phyloP scores from a whole-genome alignment of 2,113 vertebrate genomes.

The Zapornia atra region DNA sequence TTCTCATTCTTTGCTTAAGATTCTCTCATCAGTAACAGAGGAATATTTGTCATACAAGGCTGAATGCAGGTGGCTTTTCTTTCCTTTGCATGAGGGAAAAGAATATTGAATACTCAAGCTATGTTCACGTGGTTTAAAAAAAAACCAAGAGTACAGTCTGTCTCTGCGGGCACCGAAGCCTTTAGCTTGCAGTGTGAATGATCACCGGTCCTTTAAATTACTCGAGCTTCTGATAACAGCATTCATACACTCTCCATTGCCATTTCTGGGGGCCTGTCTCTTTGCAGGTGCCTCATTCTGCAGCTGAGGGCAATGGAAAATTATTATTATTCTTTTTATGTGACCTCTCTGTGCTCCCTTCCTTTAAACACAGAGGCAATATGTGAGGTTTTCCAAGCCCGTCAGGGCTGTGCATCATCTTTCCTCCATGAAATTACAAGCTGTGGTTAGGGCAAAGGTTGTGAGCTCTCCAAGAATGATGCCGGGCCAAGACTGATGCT shows the following conservation, averaged over 20 bases:
- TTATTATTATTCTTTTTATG: neutral
- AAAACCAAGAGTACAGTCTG: neutral
- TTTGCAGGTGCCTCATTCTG: neutral
- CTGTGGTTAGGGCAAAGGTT: conserved; percentile 58
- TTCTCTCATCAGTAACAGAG: neutral
- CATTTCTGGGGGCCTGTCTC: neutral
- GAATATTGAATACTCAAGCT: neutral
- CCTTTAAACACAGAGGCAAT: conserved; percentile 10
- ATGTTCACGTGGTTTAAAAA: neutral
- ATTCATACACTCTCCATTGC: neutral
- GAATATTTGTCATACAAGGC: neutral
- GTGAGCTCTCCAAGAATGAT: conserved; percentile 42
- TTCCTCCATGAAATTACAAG: conserved; percentile 52
- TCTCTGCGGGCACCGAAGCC: neutral
- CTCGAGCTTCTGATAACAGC: neutral
- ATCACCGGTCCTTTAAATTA: neutral
- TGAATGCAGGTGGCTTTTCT: neutral
- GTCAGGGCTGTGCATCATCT: neutral
- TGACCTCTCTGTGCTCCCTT: conserved; percentile 39
- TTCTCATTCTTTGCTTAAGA: neutral
- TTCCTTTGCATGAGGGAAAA: neutral
- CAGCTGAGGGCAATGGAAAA: neutral
- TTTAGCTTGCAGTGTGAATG: neutral
- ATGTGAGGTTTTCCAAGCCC: conserved; percentile 23
- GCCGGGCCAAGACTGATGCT: neutral